Percentiles rank a stretch among this genome's conserved stretches.
phyloP scores from a whole-genome alignment of 1,140 invertebrate species.

The Tachypleus tridentatus region DNA sequence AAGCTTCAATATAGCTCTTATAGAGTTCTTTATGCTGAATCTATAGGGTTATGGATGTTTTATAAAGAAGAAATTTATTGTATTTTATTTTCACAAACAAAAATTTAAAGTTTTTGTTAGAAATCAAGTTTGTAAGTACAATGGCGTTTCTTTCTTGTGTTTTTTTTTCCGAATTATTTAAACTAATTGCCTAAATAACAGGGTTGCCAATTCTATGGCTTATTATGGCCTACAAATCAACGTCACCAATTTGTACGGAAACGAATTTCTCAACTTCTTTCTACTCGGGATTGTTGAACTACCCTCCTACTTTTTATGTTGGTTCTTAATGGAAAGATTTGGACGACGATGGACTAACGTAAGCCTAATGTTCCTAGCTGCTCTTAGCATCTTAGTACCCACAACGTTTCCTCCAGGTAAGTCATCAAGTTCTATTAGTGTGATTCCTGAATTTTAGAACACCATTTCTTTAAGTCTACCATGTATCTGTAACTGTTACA shows the following conservation, averaged over 20 bases:
- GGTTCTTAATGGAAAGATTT: slow-evolving; percentile 21
- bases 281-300: slow-evolving; percentile 34
- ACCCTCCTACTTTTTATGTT: slow-evolving; percentile 17
- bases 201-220: slow-evolving; percentile 17
- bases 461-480: not conserved
- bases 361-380: slow-evolving; percentile 26
- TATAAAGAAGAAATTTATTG: not conserved
- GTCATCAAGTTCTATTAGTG: slow-evolving; percentile 40
- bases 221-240: slow-evolving; percentile 26
- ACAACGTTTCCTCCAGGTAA: slow-evolving; percentile 45
- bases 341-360: slow-evolving; percentile 28
- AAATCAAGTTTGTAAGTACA: too few species aligned
- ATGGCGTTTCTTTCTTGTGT: too few species aligned
- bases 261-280: slow-evolving; percentile 51
- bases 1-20: too few species aligned
- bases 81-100: not conserved
- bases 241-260: slow-evolving; percentile 24
- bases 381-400: slow-evolving; percentile 27
- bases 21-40: too few species aligned
- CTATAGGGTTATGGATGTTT: too few species aligned
- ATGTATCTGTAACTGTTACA: not conserved
- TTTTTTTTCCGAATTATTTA: too few species aligned
- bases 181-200: not conserved
- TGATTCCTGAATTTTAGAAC: slow-evolving; percentile 46
- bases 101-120: too few species aligned